Evolutionary conservation across 2,113 vertebrate species (phyloP).

Genomic region (Oreamnos americanus): DNA sequence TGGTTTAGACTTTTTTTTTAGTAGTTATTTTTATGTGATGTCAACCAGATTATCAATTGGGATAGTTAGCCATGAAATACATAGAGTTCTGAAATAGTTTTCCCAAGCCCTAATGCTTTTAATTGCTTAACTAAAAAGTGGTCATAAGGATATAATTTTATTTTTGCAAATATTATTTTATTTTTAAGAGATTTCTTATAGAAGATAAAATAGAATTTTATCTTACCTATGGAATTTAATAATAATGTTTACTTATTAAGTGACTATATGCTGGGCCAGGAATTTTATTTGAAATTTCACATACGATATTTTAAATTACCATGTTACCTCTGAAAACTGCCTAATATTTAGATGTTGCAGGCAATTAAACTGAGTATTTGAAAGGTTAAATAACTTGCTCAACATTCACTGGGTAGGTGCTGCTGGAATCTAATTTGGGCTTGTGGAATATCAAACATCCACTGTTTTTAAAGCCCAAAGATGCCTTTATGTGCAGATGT

Average conservation of each 20-base stretch:
- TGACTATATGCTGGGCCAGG: neutral
- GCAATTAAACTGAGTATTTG: neutral
- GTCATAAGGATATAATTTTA: neutral
- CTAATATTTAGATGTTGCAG: neutral
- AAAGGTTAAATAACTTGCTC: neutral
- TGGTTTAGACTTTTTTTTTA: neutral
- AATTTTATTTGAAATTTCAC: neutral
- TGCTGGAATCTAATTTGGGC: neutral
- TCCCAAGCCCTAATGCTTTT: neutral
- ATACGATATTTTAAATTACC: constrained; percentile 13
- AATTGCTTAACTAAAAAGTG: constrained; percentile 15
- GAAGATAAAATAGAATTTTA: neutral
- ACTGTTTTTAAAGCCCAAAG: neutral
- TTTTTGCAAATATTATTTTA: constrained; percentile 21
- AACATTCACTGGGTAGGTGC: neutral
- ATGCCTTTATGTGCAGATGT: neutral
- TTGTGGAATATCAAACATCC: neutral
- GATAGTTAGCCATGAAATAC: neutral
- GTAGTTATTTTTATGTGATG: constrained; percentile 23
- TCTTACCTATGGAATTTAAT: constrained; percentile 19
- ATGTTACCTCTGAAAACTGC: neutral
- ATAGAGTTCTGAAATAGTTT: neutral
- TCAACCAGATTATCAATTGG: neutral
- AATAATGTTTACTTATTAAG: neutral
- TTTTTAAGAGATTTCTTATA: neutral